Percentiles rank a stretch among this genome's conserved stretches.
These are phyloP conservation scores for Scyliorhinus canicula DNA, from an alignment of 2,797 vertebrate species.

Conservation along the genomic window DNA sequence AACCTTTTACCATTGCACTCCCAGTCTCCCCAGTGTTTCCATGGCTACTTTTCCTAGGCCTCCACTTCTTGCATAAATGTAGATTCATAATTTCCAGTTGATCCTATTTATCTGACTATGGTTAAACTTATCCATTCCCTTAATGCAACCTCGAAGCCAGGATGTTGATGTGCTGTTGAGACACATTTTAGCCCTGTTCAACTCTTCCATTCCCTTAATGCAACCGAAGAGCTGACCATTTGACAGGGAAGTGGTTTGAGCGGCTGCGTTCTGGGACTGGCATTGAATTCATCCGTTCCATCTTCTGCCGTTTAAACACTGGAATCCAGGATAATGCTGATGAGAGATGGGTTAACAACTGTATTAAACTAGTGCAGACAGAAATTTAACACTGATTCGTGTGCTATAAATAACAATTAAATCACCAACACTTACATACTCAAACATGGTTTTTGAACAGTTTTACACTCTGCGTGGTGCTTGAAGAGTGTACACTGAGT, in stretches of 20 bases:
- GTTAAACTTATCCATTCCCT: not conserved
- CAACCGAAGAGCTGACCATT: not conserved
- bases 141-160: not conserved
- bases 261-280: not conserved
- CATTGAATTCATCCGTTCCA: not conserved
- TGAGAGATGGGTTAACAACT: not conserved
- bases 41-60: not conserved
- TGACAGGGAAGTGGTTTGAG: not conserved
- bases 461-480: not conserved
- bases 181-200: not conserved
- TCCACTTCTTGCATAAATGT: not conserved
- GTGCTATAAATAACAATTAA: not conserved
- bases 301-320: not conserved
- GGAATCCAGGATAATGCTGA: constrained; percentile 11
- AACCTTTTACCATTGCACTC: not conserved
- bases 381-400: not conserved
- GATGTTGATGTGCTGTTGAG: not conserved
- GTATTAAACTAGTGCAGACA: not conserved
- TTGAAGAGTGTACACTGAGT: not conserved
- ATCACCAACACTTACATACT: not conserved
- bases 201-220: not conserved
- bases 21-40: not conserved
- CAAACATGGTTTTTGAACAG: not conserved
- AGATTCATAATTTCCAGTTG: not conserved
- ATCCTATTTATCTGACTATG: not conserved